These are phyloP conservation scores for Lasiurus cinereus DNA, from an alignment of 2,113 vertebrate species.

Conservation along the genomic window DNA sequence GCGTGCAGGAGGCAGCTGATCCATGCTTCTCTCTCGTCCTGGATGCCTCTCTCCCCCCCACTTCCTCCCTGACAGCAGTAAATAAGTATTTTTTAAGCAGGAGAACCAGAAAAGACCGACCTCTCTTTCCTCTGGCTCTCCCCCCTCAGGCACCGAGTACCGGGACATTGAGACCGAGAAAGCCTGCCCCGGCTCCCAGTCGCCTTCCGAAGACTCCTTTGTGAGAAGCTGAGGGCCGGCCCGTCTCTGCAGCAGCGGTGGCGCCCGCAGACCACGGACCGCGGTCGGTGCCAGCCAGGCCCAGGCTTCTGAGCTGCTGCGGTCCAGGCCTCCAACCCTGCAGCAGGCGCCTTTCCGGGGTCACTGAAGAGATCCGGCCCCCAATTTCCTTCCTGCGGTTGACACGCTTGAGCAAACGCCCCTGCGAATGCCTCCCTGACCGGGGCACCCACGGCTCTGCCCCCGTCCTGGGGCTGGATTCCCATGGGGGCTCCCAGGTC, in stretches of 20 bases:
- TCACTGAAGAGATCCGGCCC: background rate
- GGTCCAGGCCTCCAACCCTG: background rate
- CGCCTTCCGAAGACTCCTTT: slow-evolving; percentile 78
- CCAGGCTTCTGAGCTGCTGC: slow-evolving; percentile 48
- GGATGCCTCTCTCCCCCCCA: too few species aligned
- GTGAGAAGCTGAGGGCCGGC: slow-evolving; percentile 76
- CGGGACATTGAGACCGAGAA: slow-evolving; percentile 74
- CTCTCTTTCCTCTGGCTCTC: slow-evolving; percentile 78
- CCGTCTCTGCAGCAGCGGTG: slow-evolving; percentile 50
- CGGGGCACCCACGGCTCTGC: slow-evolving; percentile 67
- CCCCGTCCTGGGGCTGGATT: slow-evolving; percentile 74
- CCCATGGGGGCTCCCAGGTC: background rate
- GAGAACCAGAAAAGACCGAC: slow-evolving; percentile 74
- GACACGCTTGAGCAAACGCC: slow-evolving; percentile 36
- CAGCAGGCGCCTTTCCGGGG: background rate
- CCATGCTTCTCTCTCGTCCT: too few species aligned
- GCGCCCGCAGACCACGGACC: background rate
- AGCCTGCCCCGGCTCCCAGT: slow-evolving; percentile 73
- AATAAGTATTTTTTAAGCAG: background rate
- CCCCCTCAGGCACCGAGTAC: slow-evolving; percentile 77
- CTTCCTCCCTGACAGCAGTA: too few species aligned
- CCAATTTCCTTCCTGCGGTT: background rate
- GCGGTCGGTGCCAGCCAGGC: background rate
- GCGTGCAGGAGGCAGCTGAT: too few species aligned
- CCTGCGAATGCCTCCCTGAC: slow-evolving; percentile 62